Evolutionary conservation across 2,797 vertebrate genomes (phyloP).

Genomic region (Thalassophryne amazonica): DNA sequence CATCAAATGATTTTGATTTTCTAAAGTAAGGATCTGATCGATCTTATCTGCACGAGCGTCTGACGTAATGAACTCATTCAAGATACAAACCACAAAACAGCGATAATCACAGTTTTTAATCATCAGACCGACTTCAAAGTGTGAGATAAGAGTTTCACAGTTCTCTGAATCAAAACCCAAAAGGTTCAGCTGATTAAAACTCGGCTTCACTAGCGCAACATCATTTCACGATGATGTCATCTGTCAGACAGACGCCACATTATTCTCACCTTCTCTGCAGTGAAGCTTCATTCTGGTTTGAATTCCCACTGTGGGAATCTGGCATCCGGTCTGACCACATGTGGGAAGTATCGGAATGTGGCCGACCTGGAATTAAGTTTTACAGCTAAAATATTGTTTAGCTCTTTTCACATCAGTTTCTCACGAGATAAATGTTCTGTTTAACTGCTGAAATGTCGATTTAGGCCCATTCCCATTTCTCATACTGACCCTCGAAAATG

Average conservation of each 20-base stretch:
- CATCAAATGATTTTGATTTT: neutral
- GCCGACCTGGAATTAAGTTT: slow-evolving; percentile 36
- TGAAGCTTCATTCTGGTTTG: slow-evolving; percentile 49
- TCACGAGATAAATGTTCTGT: slow-evolving; percentile 4
- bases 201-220: too few species aligned
- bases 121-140: slow-evolving; percentile 26
- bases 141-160: neutral
- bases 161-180: neutral
- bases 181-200: slow-evolving; percentile 23
- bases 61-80: slow-evolving; percentile 18
- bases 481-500: too few species aligned
- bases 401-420: slow-evolving; percentile 35
- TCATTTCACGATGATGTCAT: neutral
- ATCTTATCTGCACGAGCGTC: slow-evolving; percentile 32
- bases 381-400: slow-evolving; percentile 49
- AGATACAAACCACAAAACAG: slow-evolving; percentile 4
- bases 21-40: slow-evolving; percentile 18
- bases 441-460: slow-evolving; percentile 6
- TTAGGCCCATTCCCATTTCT: too few species aligned
- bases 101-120: slow-evolving; percentile 24
- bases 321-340: slow-evolving; percentile 12
- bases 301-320: slow-evolving; percentile 31
- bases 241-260: neutral
- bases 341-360: slow-evolving; percentile 26
- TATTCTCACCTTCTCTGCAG: neutral